Percentiles rank a stretch among this genome's conserved stretches.
These are phyloP conservation scores for Pedicia rivosa DNA, from an alignment of 2,888 invertebrate species.

Conservation along the genomic window DNA sequence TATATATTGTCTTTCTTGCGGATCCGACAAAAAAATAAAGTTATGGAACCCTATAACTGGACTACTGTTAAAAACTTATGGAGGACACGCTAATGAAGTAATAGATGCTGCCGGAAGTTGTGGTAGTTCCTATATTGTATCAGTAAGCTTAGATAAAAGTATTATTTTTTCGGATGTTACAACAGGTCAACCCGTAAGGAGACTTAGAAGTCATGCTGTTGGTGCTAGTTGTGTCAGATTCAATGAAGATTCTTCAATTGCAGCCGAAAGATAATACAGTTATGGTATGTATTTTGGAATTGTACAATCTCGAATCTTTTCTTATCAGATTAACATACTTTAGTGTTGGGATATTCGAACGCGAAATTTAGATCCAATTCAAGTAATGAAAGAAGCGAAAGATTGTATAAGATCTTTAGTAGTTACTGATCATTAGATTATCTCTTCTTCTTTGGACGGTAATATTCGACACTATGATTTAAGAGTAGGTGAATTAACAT, in stretches of 20 bases:
- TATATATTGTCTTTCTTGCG: constrained; percentile 86
- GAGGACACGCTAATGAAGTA: constrained; percentile 84
- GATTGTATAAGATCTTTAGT: constrained; percentile 70
- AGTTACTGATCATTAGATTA: constrained; percentile 78
- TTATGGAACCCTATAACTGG: constrained; percentile 86
- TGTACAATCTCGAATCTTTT: too few relatives aligned
- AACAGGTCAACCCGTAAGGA: constrained; percentile 68
- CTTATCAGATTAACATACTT: too few relatives aligned
- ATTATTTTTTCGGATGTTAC: constrained; percentile 94
- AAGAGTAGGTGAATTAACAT: constrained; percentile 63
- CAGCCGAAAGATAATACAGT: constrained; percentile 83
- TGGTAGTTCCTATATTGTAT: constrained; percentile 83
- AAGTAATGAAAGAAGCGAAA: constrained; percentile 79
- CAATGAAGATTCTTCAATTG: constrained; percentile 89
- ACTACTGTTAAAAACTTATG: constrained; percentile 69
- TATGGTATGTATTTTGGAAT: too few relatives aligned
- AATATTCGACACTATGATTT: constrained; percentile 82
- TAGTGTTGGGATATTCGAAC: constrained; percentile 78
- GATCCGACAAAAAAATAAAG: constrained; percentile 90
- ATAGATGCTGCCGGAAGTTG: constrained; percentile 71
- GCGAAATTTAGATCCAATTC: constrained; percentile 53
- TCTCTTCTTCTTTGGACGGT: constrained; percentile 80
- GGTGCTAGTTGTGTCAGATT: constrained; percentile 57
- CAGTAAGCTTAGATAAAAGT: constrained; percentile 83
- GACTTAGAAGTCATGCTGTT: constrained; percentile 78